Conservation (phyloP, 2,888 invertebrate genomes). For the Chrysolina oricalcia region DNA sequence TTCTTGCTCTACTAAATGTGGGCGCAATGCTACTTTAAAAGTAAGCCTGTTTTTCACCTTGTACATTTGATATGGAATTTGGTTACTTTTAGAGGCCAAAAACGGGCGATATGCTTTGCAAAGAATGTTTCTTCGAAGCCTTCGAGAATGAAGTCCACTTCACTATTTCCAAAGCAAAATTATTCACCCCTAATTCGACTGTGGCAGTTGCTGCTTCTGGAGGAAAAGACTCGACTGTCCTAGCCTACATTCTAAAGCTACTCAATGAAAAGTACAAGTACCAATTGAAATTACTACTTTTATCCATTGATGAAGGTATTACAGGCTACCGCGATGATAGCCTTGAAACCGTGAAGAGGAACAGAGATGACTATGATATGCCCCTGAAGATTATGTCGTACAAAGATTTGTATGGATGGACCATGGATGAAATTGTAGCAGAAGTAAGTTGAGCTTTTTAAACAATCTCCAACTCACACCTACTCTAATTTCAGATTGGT, state of each 20-base stretch:
- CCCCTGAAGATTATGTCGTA: conserved; percentile 96
- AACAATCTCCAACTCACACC: background rate
- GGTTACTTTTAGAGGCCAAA: conserved; percentile 83
- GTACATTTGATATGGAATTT: background rate
- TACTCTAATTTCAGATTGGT: conserved; percentile 74
- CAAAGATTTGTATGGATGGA: conserved; percentile 98
- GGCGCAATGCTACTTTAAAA: conserved; percentile 84
- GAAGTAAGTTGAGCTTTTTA: conserved; percentile 73
- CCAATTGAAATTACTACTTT: conserved; percentile 88
- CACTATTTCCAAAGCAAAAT: conserved; percentile 86
- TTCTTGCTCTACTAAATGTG: conserved; percentile 82
- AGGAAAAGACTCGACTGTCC: conserved; percentile 97
- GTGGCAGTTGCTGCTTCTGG: conserved; percentile 96
- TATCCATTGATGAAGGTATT: conserved; percentile 99
- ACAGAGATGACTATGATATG: conserved; percentile 94
- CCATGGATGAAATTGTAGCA: conserved; percentile 98
- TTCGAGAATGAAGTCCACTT: conserved; percentile 97
- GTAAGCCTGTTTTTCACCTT: conserved; percentile 69
- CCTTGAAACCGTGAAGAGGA: conserved; percentile 95
- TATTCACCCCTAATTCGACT: conserved; percentile 88
- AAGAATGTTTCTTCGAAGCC: conserved; percentile 93
- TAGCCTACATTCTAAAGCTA: conserved; percentile 93
- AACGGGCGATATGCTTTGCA: conserved; percentile 93
- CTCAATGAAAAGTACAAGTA: conserved; percentile 94
- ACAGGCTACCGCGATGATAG: conserved; percentile 97